phyloP scores from a whole-genome alignment of 1,140 invertebrate genomes.

The Trachymyrmex septentrionalis region DNA sequence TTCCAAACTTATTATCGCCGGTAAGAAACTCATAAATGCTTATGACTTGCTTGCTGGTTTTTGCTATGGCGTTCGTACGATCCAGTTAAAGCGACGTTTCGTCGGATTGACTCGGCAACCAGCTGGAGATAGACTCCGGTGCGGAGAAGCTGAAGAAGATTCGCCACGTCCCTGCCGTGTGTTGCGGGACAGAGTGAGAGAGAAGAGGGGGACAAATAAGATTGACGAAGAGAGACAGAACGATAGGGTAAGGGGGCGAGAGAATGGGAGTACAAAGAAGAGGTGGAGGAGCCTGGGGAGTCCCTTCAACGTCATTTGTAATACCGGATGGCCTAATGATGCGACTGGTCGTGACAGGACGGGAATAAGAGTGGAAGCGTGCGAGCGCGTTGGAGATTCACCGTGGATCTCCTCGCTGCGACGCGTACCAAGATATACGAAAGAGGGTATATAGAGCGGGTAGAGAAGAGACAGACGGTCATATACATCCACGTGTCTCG shows the following conservation, averaged over 20 bases:
- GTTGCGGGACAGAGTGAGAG: background rate
- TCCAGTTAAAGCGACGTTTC: slow-evolving; percentile 71
- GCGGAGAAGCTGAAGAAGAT: slow-evolving; percentile 7
- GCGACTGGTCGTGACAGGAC: slow-evolving; percentile 77
- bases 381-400: slow-evolving; percentile 49
- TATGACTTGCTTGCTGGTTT: slow-evolving; percentile 74
- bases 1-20: slow-evolving; percentile 76
- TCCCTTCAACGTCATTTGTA: slow-evolving; percentile 78
- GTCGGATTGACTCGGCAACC: slow-evolving; percentile 50
- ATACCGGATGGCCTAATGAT: slow-evolving; percentile 79
- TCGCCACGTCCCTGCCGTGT: background rate
- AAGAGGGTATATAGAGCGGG: slow-evolving; percentile 46
- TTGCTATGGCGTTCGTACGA: slow-evolving; percentile 66
- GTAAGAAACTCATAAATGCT: slow-evolving; percentile 79
- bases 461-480: background rate
- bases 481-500: slow-evolving; percentile 34
- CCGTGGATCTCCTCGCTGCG: slow-evolving; percentile 4
- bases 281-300: slow-evolving; percentile 52
- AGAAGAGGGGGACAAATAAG: background rate
- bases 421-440: slow-evolving; percentile 23
- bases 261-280: slow-evolving; percentile 38
- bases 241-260: background rate
- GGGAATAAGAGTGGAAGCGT: slow-evolving; percentile 74
- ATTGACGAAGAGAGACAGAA: background rate
- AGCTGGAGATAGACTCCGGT: slow-evolving; percentile 10